Percentiles rank a stretch among this genome's conserved stretches.
Conservation (phyloP, 2,888 invertebrate genomes). For the Coleophora deauratella region DNA sequence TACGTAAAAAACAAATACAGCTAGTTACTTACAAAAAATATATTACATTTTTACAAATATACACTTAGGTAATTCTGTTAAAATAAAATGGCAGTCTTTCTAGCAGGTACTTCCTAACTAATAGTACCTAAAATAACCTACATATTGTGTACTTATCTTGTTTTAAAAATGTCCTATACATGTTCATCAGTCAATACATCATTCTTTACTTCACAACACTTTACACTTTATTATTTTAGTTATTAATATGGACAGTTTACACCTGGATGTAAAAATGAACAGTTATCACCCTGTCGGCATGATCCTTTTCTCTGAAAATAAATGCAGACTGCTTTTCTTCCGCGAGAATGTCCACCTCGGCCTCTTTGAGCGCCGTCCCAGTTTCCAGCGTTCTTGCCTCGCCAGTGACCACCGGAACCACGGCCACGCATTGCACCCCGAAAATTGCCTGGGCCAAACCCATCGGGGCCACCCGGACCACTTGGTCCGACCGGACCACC, state of each 20-base stretch:
- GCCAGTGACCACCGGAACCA: slow-evolving; percentile 64
- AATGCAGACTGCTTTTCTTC: slow-evolving; percentile 78
- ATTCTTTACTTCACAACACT: no score
- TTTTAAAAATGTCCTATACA: no score
- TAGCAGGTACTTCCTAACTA: no score
- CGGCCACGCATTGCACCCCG: slow-evolving; percentile 73
- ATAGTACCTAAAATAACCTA: no score
- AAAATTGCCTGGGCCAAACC: slow-evolving; percentile 46
- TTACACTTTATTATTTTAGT: no score
- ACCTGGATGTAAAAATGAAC: slow-evolving; percentile 87
- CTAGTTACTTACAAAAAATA: no score
- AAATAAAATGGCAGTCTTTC: no score
- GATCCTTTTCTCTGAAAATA: slow-evolving; percentile 86
- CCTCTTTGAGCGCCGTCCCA: slow-evolving; percentile 66
- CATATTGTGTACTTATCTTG: no score
- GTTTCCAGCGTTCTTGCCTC: slow-evolving; percentile 61
- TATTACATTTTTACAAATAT: no score
- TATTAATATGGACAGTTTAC: slow-evolving; percentile 71
- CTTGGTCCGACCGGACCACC: slow-evolving; percentile 43
- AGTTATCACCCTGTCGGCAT: slow-evolving; percentile 87
- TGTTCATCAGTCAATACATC: no score
- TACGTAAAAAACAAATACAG: no score
- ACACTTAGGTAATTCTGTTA: no score
- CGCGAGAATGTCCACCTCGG: slow-evolving; percentile 65
- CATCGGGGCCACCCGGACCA: slow-evolving; percentile 8